A percentile compares a stretch with the other conserved stretches of the same genome.
These are phyloP conservation scores for Alectoris magna DNA, from an alignment of 2,797 vertebrate genomes.

Conservation along the genomic window DNA sequence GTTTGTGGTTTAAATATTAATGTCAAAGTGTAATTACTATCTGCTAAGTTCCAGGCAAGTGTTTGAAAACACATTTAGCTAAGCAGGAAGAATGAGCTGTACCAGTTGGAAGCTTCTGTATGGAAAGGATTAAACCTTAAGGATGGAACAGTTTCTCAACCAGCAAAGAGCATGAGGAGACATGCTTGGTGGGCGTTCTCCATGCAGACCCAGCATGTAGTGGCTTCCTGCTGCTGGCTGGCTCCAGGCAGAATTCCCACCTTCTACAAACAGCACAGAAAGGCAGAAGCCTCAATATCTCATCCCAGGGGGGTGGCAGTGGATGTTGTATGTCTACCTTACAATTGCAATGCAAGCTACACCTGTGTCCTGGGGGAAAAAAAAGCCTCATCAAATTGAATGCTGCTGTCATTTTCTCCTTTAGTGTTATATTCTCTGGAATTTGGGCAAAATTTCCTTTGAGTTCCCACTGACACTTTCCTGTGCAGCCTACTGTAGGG, in stretches of 20 bases:
- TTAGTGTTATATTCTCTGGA: not conserved
- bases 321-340: not conserved
- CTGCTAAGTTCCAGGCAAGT: conserved; percentile 43
- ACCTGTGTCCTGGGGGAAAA: not conserved
- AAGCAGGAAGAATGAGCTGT: conserved; percentile 43
- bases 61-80: conserved; percentile 61
- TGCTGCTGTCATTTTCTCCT: not conserved
- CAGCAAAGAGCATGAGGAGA: not conserved
- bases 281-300: not conserved
- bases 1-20: conserved; percentile 84
- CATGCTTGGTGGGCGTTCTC: not conserved
- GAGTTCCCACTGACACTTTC: not conserved
- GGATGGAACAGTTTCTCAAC: not conserved
- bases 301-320: rapidly evolving
- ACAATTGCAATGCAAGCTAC: not conserved
- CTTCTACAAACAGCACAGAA: not conserved
- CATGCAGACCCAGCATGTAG: not conserved
- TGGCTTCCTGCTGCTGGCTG: not conserved
- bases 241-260: not conserved
- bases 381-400: not conserved
- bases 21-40: conserved; percentile 76
- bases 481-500: no score
- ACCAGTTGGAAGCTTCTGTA: conserved; percentile 12
- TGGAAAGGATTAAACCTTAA: not conserved
- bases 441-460: not conserved